Evolutionary conservation across 2,113 vertebrate species (phyloP).

Genomic region (Lepisosteus osseus): DNA sequence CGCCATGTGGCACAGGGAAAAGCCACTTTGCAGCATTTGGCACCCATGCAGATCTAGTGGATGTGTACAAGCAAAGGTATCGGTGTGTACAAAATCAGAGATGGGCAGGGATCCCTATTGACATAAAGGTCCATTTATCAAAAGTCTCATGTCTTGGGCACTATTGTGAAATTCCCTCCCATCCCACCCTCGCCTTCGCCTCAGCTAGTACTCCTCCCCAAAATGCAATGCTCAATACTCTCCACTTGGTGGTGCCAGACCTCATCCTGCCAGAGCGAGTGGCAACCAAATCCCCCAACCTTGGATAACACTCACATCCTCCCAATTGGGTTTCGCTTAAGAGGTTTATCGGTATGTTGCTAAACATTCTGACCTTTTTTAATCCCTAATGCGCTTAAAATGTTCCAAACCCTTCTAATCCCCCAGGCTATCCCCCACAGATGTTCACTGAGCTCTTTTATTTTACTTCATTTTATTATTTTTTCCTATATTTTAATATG

Average conservation of each 20-base stretch:
- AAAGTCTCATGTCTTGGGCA: too few species aligned
- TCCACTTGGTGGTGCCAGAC: conserved; percentile 18
- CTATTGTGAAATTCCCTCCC: too few species aligned
- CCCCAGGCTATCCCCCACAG: conserved; percentile 52
- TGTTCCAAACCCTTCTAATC: conserved; percentile 55
- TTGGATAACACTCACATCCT: conserved; percentile 60
- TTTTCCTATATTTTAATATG: conserved; percentile 46
- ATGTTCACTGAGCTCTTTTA: conserved; percentile 54
- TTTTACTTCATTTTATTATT: conserved; percentile 54
- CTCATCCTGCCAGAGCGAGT: background rate
- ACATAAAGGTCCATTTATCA: too few species aligned
- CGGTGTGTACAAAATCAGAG: too few species aligned
- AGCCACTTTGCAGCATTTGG: too few species aligned
- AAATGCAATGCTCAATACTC: conserved; percentile 9
- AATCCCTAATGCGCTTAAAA: conserved; percentile 63
- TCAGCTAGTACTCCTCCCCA: background rate
- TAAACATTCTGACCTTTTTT: conserved; percentile 73
- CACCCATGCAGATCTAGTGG: too few species aligned
- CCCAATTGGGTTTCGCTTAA: conserved; percentile 67
- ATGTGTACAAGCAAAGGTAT: too few species aligned
- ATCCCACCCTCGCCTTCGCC: too few species aligned
- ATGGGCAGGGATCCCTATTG: too few species aligned
- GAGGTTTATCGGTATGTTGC: conserved; percentile 71
- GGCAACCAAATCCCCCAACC: conserved; percentile 31
- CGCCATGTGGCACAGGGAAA: too few species aligned